Percentiles rank a stretch among this genome's conserved stretches.
These are phyloP conservation scores for Suillia variegata DNA, from an alignment of 2,888 invertebrate species.

Conservation along the genomic window DNA sequence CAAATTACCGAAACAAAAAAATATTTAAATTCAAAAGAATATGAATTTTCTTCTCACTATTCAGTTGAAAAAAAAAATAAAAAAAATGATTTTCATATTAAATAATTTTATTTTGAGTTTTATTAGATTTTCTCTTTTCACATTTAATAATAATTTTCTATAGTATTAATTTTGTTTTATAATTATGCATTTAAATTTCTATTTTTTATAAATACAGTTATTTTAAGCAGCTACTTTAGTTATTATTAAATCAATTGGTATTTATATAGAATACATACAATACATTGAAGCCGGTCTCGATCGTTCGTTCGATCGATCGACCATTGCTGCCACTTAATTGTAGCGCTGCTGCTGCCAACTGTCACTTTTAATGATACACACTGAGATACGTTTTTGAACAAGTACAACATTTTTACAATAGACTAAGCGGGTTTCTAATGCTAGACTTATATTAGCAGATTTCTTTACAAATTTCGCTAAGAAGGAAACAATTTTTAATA, in stretches of 20 bases:
- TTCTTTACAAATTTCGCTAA: too few species aligned
- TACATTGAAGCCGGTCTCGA: too few species aligned
- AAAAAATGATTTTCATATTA: slow-evolving; percentile 26
- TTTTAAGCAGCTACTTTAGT: slow-evolving; percentile 16
- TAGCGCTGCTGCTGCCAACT: too few species aligned
- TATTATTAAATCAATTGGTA: too few species aligned
- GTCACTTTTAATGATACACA: slow-evolving; percentile 49
- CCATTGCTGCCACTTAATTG: too few species aligned
- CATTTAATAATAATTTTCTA: not conserved
- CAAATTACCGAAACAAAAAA: too few species aligned
- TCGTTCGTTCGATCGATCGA: too few species aligned
- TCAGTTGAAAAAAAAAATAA: too few species aligned
- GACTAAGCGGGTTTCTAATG: slow-evolving; percentile 16
- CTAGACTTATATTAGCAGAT: too few species aligned
- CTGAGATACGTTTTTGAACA: slow-evolving; percentile 52
- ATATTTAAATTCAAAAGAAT: too few species aligned
- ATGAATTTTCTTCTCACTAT: not conserved
- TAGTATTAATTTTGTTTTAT: not conserved
- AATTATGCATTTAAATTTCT: not conserved
- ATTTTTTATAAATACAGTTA: slow-evolving; percentile 15
- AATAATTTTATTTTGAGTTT: not conserved
- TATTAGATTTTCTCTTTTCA: slow-evolving; percentile 5
- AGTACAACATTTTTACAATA: slow-evolving; percentile 39
- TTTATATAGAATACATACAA: too few species aligned
- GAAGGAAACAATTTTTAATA: too few species aligned